A percentile compares a stretch with the other conserved stretches of the same genome.
phyloP scores from a whole-genome alignment of 2,888 invertebrate genomes.

The Pseudococcus viburni region DNA sequence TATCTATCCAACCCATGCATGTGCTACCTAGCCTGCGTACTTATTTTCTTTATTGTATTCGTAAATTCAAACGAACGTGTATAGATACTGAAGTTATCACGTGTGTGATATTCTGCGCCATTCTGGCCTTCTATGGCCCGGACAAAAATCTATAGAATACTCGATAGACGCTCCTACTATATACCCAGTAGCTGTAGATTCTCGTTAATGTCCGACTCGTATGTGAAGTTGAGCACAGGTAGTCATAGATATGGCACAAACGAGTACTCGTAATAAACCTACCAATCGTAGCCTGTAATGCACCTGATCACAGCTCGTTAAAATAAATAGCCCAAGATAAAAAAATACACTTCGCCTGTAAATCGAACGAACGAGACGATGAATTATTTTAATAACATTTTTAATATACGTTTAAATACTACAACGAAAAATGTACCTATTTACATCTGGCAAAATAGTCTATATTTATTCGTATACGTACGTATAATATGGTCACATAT shows the following conservation, averaged over 20 bases:
- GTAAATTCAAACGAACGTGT: background rate
- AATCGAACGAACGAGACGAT: background rate
- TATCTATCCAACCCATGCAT: no score
- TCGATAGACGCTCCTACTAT: background rate
- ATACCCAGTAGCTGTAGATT: background rate
- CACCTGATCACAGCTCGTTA: background rate
- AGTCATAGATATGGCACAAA: background rate
- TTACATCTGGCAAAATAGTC: conserved; percentile 45
- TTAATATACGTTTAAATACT: conserved; percentile 39
- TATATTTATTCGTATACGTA: conserved; percentile 41
- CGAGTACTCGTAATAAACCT: background rate
- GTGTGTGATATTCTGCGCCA: background rate
- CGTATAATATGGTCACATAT: conserved; percentile 62
- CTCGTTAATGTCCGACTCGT: background rate
- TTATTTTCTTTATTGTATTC: background rate
- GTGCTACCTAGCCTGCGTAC: background rate
- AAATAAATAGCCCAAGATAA: background rate
- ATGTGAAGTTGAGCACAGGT: background rate
- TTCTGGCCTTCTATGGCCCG: background rate
- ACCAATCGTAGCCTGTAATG: background rate
- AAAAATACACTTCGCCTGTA: background rate
- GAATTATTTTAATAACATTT: conserved; percentile 22
- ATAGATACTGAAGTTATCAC: background rate
- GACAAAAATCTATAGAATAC: background rate
- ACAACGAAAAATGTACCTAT: conserved; percentile 51